Percentiles rank a stretch among this genome's conserved stretches.
phyloP scores from a whole-genome alignment of 2,797 vertebrate genomes.

The Passerculus sandwichensis region DNA sequence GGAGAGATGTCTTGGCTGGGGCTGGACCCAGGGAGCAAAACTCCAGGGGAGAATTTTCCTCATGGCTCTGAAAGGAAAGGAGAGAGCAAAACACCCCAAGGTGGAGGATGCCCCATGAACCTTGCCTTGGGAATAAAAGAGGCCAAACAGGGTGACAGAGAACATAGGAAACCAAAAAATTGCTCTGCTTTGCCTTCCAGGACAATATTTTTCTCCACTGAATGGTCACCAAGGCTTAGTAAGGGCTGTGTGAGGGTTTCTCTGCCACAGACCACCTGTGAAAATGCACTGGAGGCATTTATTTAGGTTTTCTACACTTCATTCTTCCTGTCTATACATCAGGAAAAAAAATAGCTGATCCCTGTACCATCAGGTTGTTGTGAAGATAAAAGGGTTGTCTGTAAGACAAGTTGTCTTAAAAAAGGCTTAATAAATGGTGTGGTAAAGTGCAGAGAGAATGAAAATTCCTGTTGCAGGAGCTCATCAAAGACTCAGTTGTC shows the following conservation, averaged over 20 bases:
- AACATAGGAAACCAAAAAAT: not conserved
- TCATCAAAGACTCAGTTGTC: not conserved
- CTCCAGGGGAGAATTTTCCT: not conserved
- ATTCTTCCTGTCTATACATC: not conserved
- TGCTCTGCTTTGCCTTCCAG: not conserved
- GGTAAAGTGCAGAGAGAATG: not conserved
- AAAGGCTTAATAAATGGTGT: not conserved
- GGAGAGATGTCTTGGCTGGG: not conserved
- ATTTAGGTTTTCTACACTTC: not conserved
- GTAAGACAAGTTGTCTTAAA: not conserved
- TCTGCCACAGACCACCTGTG: not conserved
- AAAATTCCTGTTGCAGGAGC: not conserved
- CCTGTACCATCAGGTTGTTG: accelerated
- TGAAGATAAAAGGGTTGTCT: not conserved
- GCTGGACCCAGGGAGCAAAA: not conserved
- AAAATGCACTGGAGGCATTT: not conserved
- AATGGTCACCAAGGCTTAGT: accelerated
- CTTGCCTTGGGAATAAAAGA: not conserved
- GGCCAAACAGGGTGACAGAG: not conserved
- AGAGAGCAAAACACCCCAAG: not conserved
- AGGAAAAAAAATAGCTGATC: not conserved
- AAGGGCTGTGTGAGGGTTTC: not conserved
- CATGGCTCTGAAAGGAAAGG: not conserved
- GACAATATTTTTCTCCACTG: not conserved
- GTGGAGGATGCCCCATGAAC: not conserved